Conservation (phyloP, 2,797 vertebrate species). For the Columba guinea region DNA sequence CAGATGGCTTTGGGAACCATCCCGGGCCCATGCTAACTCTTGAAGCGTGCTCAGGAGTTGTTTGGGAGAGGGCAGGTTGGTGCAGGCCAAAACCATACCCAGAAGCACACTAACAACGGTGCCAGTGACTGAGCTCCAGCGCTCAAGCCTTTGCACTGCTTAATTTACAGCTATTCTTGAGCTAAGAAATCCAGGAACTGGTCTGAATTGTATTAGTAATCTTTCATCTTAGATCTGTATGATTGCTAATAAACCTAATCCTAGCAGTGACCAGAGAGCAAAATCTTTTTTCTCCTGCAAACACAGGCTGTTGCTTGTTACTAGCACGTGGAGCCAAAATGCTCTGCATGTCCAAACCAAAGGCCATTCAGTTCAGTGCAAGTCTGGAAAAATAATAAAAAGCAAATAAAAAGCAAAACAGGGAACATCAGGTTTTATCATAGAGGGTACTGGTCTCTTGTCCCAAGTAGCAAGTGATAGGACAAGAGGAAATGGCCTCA, state of each 20-base stretch:
- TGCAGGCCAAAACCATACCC: slow-evolving; percentile 10
- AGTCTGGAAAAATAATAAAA: slow-evolving; percentile 7
- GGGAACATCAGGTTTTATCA: not conserved
- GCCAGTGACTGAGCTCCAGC: not conserved
- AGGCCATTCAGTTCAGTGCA: not conserved
- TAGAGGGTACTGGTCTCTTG: too few relatives aligned
- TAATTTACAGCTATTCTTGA: not conserved
- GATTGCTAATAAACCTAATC: not conserved
- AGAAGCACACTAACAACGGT: not conserved
- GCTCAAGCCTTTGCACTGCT: not conserved
- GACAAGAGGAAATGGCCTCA: too few relatives aligned
- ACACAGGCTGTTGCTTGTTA: slow-evolving; percentile 2
- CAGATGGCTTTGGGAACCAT: slow-evolving; percentile 3
- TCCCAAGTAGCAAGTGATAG: too few relatives aligned
- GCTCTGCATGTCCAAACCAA: not conserved
- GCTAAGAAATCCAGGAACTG: slow-evolving; percentile 45
- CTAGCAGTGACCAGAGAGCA: slow-evolving; percentile 20
- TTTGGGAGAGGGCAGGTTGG: slow-evolving; percentile 32
- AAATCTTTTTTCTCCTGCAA: not conserved
- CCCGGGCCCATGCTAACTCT: not conserved
- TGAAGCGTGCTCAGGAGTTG: not conserved
- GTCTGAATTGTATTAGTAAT: not conserved
- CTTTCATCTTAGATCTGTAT: slow-evolving; percentile 16
- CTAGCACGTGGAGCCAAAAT: not conserved
- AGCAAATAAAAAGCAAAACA: not conserved